Conservation (phyloP, 2,888 invertebrate species). For the Epistrophe eligans region DNA sequence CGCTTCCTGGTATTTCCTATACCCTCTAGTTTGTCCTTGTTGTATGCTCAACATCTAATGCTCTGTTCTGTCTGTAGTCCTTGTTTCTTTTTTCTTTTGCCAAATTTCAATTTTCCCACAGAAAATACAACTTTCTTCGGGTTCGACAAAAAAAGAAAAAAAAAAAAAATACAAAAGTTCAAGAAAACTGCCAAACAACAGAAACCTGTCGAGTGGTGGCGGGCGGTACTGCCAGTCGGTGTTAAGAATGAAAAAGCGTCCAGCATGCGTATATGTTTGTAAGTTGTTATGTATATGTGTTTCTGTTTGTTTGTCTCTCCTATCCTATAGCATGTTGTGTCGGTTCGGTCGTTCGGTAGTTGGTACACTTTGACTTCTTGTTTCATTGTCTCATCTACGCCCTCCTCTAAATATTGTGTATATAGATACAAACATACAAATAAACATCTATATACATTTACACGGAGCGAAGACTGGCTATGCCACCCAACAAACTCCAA, state of each 20-base stretch:
- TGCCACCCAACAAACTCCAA: constrained; percentile 46
- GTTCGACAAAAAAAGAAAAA: constrained; percentile 28
- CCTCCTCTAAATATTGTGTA: background rate
- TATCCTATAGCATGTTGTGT: background rate
- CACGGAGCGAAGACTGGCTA: background rate
- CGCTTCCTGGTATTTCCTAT: background rate
- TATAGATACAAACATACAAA: background rate
- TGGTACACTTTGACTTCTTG: background rate
- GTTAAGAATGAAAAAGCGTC: constrained; percentile 59
- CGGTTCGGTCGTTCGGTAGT: background rate
- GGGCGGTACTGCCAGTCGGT: background rate
- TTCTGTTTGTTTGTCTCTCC: constrained; percentile 31
- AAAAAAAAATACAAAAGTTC: constrained; percentile 26
- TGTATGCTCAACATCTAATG: constrained; percentile 5
- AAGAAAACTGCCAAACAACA: constrained; percentile 64
- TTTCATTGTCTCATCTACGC: constrained; percentile 35
- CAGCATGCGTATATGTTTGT: constrained; percentile 18
- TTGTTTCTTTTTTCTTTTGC: background rate
- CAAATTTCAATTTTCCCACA: constrained; percentile 23
- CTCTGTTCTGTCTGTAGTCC: background rate
- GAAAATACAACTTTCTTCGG: constrained; percentile 34
- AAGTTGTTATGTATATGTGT: constrained; percentile 13
- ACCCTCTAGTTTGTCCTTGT: constrained; percentile 37
- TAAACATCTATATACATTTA: background rate
- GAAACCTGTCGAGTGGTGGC: constrained; percentile 42